Evolutionary conservation across 2,888 invertebrate species (phyloP), one percentile per base, ranked within the genome.

Genomic region (Cerastis leucographa): DNA sequence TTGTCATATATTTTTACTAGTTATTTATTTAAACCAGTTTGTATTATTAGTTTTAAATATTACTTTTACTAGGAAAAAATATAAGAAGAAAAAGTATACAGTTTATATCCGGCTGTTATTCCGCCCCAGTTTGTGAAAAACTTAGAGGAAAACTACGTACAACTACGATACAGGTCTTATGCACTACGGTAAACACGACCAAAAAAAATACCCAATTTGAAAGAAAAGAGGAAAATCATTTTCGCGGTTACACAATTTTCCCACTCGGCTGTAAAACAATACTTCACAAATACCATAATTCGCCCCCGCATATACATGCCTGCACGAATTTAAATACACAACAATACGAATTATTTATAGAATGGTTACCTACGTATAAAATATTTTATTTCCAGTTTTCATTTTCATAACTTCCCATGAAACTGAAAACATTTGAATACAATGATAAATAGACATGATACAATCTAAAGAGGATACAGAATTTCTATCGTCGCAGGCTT

Each of bases 331-430:
- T 29, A 67, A 71, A 78, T 78, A 68, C 29, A 61, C n/a, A 78
- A 71, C 79, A 71, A 84, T 35, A 65, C 46, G 54, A 49, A 62
- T 67, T 83, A 62, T 78, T 83, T 67, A 70, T 71, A 83, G 78
- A 54, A 70, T 25, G 19, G 14, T 29, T 29, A 67, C 42, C n/a
- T 35, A 8, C 25, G 65, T 69, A 14, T 44, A 8, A 29, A 81
- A 64, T 71, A 40, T 12, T 49, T 25, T 25, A 35, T 22, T 29
- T 12, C 12, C 51, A 66, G 68, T 40, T 61, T 46, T 75, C 46
- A 66, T 66, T 66, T 44, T 56, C 54, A 71, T 71, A 83, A 83
- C 66, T 67, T 78, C 67, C 67, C 66, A 67, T 54, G 22, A 54
- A 56, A 44, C 29, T 56, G 62, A 76, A 76, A 74, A 82, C 40